Conservation (phyloP, 2,113 vertebrate genomes). For the Oceanites oceanicus region DNA sequence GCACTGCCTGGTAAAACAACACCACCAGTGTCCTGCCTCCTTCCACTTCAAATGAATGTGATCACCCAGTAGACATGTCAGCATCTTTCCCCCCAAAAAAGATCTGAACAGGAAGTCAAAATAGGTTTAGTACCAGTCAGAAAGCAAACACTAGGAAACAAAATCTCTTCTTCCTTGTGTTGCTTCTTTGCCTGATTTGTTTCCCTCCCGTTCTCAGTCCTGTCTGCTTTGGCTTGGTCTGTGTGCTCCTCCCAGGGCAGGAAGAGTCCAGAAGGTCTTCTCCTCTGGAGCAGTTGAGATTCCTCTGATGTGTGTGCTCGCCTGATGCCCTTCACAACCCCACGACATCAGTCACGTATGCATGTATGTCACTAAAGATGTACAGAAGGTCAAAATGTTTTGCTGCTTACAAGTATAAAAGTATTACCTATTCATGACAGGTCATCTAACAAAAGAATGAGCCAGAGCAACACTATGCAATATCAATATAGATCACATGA, state of each 20-base stretch:
- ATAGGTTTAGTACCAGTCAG: neutral
- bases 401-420: neutral
- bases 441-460: neutral
- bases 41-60: neutral
- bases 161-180: neutral
- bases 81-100: neutral
- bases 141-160: neutral
- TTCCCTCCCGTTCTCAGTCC: neutral
- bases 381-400: neutral
- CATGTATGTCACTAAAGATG: neutral
- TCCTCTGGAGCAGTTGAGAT: neutral
- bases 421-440: neutral
- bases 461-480: neutral
- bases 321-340: neutral
- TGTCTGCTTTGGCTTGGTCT: neutral
- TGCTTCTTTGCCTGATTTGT: neutral
- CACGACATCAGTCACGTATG: accelerated
- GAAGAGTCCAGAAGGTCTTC: neutral
- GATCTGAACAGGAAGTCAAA: neutral
- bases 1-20: slow-evolving; percentile 31
- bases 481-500: neutral
- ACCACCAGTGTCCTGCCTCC: slow-evolving; percentile 2
- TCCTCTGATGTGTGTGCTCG: neutral
- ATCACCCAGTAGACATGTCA: neutral
- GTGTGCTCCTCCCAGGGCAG: neutral